phyloP scores from a whole-genome alignment of 2,113 vertebrate genomes.

The Chamaetylas fuelleborni region DNA sequence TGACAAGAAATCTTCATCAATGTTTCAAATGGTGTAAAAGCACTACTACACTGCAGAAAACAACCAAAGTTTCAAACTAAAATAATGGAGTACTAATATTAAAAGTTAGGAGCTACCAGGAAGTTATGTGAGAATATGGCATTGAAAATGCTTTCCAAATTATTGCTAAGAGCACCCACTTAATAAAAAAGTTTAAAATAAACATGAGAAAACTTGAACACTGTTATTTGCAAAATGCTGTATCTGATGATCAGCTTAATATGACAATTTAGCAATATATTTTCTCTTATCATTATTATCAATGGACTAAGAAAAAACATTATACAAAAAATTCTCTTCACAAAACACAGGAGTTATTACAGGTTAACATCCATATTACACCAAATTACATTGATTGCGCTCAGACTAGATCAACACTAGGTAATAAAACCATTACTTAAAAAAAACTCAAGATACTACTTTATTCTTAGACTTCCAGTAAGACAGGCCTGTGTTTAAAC shows the following conservation, averaged over 20 bases:
- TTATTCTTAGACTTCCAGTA: neutral
- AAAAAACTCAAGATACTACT: neutral
- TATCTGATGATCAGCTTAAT: neutral
- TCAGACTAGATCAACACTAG: neutral
- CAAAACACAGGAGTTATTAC: neutral
- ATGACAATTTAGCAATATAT: neutral
- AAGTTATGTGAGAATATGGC: neutral
- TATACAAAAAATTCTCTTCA: neutral
- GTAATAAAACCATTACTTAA: neutral
- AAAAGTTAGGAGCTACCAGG: neutral
- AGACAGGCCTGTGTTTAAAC: neutral
- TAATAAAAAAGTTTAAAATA: neutral
- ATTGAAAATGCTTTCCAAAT: neutral
- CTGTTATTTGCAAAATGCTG: neutral
- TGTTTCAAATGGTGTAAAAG: neutral
- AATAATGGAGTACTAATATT: neutral
- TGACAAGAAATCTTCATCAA: neutral
- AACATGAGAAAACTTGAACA: neutral
- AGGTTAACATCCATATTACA: neutral
- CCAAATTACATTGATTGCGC: neutral
- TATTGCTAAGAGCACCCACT: neutral
- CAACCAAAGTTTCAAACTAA: neutral
- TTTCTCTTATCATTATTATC: neutral
- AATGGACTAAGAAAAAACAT: neutral
- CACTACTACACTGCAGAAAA: neutral